Evolutionary conservation across 2,888 invertebrate genomes (phyloP).

Genomic region (Trichopria drosophilae): DNA sequence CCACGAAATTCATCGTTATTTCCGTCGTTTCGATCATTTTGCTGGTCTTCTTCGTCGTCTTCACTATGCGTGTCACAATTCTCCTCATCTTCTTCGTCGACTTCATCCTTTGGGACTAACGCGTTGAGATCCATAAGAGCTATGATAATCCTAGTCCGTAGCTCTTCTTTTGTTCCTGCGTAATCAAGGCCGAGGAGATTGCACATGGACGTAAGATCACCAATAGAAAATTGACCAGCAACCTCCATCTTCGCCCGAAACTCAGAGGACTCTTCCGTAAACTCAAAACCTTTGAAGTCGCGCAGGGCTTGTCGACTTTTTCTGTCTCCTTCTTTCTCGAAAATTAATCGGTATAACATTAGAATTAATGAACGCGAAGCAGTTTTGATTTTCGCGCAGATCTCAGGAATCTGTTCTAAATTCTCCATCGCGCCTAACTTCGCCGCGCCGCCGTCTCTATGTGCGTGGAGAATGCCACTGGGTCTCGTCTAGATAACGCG

Average conservation of each 20-base stretch:
- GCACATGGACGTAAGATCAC: background rate
- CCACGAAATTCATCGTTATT: too few species aligned
- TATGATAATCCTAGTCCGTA: background rate
- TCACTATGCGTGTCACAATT: background rate
- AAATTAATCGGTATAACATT: too few species aligned
- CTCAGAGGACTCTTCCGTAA: background rate
- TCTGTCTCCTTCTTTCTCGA: too few species aligned
- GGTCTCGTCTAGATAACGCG: too few species aligned
- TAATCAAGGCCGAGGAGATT: constrained; percentile 1
- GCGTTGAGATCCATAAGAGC: background rate
- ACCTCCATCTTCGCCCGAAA: background rate
- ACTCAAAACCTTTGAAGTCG: background rate
- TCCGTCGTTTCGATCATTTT: too few species aligned
- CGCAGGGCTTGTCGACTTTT: too few species aligned
- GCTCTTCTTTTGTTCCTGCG: background rate
- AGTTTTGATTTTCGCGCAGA: too few species aligned
- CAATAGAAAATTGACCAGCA: background rate
- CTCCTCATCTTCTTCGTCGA: background rate
- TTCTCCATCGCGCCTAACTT: too few species aligned
- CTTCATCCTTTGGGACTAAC: background rate
- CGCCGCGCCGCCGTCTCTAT: too few species aligned
- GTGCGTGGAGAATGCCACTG: too few species aligned
- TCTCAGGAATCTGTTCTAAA: too few species aligned
- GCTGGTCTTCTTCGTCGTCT: background rate
- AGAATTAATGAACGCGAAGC: too few species aligned